Percentiles rank a stretch among this genome's conserved stretches.
phyloP scores from a whole-genome alignment of 1,140 invertebrate species.

The Calephelis virginiensis region DNA sequence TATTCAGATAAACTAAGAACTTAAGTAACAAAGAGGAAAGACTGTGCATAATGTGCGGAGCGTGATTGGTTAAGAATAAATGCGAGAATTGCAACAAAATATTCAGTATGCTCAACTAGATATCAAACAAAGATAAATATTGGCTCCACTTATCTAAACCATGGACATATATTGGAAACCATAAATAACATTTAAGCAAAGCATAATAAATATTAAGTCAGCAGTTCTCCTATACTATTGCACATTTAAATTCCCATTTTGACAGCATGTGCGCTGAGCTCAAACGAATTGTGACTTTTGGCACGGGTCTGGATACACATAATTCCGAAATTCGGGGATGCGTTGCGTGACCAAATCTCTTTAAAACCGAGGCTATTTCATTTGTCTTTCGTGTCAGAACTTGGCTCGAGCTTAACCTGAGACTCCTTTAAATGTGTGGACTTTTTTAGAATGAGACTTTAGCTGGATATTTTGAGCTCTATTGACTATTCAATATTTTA shows the following conservation, averaged over 20 bases:
- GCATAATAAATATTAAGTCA: conserved; percentile 10
- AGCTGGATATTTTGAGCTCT: too few species aligned
- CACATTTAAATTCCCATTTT: conserved; percentile 15
- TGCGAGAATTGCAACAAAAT: too few species aligned
- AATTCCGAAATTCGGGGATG: conserved; percentile 20
- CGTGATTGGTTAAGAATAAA: too few species aligned
- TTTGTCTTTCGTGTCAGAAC: conserved; percentile 29
- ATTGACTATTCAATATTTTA: too few species aligned
- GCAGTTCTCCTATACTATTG: conserved; percentile 8
- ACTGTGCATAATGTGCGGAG: too few species aligned
- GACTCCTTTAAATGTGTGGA: not conserved
- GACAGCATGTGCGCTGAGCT: conserved; percentile 13
- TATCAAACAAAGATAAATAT: not conserved
- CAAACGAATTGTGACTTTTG: conserved; percentile 19
- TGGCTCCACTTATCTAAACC: not conserved
- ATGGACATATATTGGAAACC: conserved; percentile 2
- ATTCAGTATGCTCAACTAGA: not conserved
- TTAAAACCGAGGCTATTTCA: conserved; percentile 13
- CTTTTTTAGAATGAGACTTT: not conserved
- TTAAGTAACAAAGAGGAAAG: too few species aligned
- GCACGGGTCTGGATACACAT: conserved; percentile 17
- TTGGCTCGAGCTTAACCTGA: conserved; percentile 24
- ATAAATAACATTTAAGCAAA: conserved; percentile 13
- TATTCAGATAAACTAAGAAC: too few species aligned
- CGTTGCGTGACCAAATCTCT: conserved; percentile 23